phyloP scores from a whole-genome alignment of 2,888 invertebrate species.

The Ceramica pisi region DNA sequence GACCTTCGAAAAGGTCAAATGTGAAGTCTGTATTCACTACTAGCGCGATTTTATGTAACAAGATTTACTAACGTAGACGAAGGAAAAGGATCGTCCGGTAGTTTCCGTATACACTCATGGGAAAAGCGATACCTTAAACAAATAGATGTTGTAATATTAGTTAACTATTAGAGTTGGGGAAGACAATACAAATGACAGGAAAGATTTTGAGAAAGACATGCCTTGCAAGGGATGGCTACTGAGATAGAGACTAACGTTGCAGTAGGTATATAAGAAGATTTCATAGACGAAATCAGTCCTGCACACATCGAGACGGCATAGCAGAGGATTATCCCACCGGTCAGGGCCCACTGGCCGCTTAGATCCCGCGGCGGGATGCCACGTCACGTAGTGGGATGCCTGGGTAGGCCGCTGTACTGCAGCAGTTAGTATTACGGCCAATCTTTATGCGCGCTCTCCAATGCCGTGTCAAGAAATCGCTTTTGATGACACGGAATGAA shows the following conservation, averaged over 20 bases:
- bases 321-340: too few species aligned
- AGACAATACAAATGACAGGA: not conserved
- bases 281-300: not conserved
- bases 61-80: not conserved
- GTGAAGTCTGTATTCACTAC: not conserved
- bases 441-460: too few species aligned
- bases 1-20: not conserved
- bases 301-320: too few species aligned
- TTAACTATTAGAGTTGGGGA: constrained; percentile 35
- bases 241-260: not conserved
- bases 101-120: too few species aligned
- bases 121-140: not conserved
- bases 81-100: not conserved
- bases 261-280: not conserved
- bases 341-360: too few species aligned
- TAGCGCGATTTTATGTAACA: not conserved
- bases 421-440: too few species aligned
- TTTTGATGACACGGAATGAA: too few species aligned
- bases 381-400: too few species aligned
- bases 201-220: not conserved
- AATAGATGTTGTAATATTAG: constrained; percentile 8
- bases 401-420: too few species aligned
- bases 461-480: too few species aligned
- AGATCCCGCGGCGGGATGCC: too few species aligned
- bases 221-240: not conserved